A percentile compares a stretch with the other conserved stretches of the same genome.
Conservation (phyloP, 2,113 vertebrate species). For the rat (Rattus norvegicus) region DNA sequence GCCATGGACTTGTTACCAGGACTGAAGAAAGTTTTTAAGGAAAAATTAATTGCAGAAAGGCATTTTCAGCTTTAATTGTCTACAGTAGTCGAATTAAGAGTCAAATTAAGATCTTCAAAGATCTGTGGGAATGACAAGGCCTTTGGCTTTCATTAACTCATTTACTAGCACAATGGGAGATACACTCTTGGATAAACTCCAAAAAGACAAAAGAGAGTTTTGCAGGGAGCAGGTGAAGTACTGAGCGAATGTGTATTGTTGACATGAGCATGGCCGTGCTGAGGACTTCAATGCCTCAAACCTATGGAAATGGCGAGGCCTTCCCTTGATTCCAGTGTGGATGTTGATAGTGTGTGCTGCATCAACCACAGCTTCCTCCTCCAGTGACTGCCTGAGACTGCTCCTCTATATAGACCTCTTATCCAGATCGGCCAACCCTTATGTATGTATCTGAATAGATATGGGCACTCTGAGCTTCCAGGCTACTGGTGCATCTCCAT, state of each 20-base stretch:
- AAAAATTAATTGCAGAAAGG: background rate
- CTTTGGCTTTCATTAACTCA: constrained; percentile 11
- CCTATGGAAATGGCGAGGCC: background rate
- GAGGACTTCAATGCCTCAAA: background rate
- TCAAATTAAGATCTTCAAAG: too few relatives aligned
- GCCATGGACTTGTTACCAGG: constrained; percentile 27
- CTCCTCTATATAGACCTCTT: background rate
- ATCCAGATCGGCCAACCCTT: background rate
- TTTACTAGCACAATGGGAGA: background rate
- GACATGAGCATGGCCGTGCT: background rate
- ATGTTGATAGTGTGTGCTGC: background rate
- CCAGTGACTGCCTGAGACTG: background rate
- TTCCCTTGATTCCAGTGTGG: background rate
- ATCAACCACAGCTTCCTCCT: background rate
- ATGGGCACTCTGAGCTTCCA: background rate
- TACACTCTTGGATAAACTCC: background rate
- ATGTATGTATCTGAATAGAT: background rate
- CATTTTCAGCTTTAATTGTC: constrained; percentile 40
- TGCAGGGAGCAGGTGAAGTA: background rate
- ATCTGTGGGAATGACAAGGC: background rate
- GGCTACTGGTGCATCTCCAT: background rate
- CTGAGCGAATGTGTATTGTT: background rate
- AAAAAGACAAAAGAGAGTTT: background rate
- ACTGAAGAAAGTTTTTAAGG: constrained; percentile 38
- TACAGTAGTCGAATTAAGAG: constrained; percentile 3